A percentile compares a stretch with the other conserved stretches of the same genome.
Evolutionary conservation across 1,140 invertebrate genomes (phyloP).

Genomic region (Armadillidium nasatum): DNA sequence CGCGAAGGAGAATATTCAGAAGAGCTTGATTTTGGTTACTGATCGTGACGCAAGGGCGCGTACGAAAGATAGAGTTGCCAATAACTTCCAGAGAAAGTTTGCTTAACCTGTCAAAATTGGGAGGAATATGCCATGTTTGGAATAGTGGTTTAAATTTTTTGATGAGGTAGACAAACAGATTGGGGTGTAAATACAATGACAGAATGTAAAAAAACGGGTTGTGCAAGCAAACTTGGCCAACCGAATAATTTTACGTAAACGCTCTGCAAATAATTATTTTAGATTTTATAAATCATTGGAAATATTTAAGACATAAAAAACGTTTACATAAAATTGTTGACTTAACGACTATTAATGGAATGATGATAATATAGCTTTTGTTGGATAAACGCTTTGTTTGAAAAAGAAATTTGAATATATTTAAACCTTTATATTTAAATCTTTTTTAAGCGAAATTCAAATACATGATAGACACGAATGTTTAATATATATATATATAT

Average conservation of each 20-base stretch:
- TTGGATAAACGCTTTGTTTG: no score
- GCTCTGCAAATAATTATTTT: constrained; percentile 8
- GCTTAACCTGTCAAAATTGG: constrained; percentile 1
- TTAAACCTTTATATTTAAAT: no score
- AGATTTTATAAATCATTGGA: constrained; percentile 12
- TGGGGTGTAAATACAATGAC: not conserved
- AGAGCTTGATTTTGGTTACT: constrained; percentile 4
- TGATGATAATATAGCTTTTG: no score
- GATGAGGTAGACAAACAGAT: not conserved
- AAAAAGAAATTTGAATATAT: no score
- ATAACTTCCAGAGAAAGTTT: not conserved
- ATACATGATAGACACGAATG: no score
- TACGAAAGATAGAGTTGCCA: not conserved
- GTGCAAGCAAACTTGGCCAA: not conserved
- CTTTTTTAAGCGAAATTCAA: no score
- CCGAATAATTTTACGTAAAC: constrained; percentile 8
- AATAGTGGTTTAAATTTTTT: constrained; percentile 1
- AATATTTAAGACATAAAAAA: not conserved
- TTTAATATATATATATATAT: not conserved
- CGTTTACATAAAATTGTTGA: not conserved
- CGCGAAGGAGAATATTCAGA: not conserved
- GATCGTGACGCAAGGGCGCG: not conserved
- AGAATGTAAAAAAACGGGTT: not conserved
- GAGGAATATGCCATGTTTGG: constrained; percentile 1
- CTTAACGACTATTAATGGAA: not conserved